Percentiles rank a stretch among this genome's conserved stretches.
Evolutionary conservation across 2,797 vertebrate genomes (phyloP).

Genomic region (Cossypha caffra): DNA sequence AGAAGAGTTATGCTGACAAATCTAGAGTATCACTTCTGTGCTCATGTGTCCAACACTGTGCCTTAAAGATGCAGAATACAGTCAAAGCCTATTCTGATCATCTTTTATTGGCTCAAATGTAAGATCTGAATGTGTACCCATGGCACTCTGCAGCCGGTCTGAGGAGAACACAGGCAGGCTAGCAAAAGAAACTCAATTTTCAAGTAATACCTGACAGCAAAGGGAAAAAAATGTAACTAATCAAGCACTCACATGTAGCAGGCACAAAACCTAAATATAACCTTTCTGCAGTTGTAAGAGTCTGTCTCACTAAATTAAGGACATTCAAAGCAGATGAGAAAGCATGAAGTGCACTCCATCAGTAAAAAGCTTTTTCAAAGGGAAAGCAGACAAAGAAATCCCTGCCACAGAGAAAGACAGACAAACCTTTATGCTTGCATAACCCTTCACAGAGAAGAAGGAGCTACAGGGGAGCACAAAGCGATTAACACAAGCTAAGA

Average conservation of each 20-base stretch:
- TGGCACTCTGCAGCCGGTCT: neutral
- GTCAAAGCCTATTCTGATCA: neutral
- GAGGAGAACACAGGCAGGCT: neutral
- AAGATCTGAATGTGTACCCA: neutral
- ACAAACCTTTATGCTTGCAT: neutral
- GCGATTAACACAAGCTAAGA: neutral
- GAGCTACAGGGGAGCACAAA: neutral
- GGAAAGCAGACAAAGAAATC: neutral
- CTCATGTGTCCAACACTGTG: neutral
- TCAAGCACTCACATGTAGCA: neutral
- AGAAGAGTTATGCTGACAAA: neutral
- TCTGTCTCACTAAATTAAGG: conserved; percentile 57
- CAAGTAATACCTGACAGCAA: neutral
- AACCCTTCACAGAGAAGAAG: neutral
- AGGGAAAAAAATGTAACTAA: neutral
- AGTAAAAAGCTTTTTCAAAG: conserved; percentile 46
- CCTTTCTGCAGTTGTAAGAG: neutral
- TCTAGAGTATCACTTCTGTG: neutral
- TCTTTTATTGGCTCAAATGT: neutral
- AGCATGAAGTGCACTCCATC: neutral
- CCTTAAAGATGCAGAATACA: neutral
- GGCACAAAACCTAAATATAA: conserved; percentile 49
- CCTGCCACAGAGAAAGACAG: neutral
- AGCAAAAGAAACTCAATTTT: neutral
- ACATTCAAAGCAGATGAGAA: conserved; percentile 52